phyloP scores from a whole-genome alignment of 2,113 vertebrate genomes.

The Actenoides lindsayi region DNA sequence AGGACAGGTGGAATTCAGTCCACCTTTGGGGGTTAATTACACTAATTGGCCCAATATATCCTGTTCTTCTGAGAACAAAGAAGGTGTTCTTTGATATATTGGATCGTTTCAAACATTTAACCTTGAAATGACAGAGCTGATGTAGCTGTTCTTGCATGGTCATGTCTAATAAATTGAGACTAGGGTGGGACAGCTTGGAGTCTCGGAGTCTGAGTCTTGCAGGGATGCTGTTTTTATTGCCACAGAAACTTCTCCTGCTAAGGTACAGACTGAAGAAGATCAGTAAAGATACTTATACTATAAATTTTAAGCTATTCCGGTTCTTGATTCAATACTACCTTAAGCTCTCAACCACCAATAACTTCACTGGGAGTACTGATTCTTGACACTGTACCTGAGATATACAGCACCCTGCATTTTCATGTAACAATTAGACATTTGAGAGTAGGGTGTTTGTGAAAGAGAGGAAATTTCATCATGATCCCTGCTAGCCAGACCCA shows the following conservation, averaged over 20 bases:
- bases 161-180: background rate
- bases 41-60: background rate
- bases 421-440: background rate
- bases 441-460: background rate
- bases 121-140: background rate
- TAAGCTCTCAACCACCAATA: background rate
- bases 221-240: background rate
- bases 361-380: background rate
- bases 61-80: background rate
- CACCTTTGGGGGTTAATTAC: conserved; percentile 20
- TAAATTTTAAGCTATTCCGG: background rate
- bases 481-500: background rate
- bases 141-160: background rate
- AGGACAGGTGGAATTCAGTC: conserved; percentile 15
- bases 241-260: background rate
- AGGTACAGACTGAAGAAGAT: background rate
- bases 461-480: background rate
- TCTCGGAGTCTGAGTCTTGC: background rate
- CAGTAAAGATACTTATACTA: background rate
- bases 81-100: background rate
- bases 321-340: background rate
- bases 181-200: background rate
- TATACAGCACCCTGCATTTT: background rate
- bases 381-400: background rate
- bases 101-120: conserved; percentile 5